Conservation (phyloP, 2,797 vertebrate species). For the Myotis planiceps region DNA sequence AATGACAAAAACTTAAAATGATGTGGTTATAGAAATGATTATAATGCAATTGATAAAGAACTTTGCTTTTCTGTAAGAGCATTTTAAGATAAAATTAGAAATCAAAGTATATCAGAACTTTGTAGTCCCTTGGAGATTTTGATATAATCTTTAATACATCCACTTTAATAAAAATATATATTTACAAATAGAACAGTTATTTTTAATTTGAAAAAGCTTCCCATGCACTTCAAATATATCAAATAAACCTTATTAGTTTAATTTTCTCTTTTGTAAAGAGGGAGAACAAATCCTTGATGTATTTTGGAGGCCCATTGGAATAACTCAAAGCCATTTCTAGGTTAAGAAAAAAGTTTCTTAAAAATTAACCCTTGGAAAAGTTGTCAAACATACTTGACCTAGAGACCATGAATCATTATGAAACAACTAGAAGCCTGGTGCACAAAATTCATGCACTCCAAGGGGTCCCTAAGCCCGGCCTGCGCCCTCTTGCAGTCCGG, state of each 20-base stretch:
- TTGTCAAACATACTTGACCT: neutral
- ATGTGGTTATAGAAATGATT: neutral
- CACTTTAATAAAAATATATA: neutral
- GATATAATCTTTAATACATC: neutral
- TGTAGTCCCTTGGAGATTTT: neutral
- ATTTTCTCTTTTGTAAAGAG: neutral
- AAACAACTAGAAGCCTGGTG: too few species aligned
- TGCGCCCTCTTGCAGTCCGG: too few species aligned
- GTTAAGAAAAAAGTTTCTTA: neutral
- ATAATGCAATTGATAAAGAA: neutral
- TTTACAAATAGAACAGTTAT: neutral
- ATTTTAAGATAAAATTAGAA: neutral
- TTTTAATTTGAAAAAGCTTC: neutral
- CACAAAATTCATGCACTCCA: too few species aligned
- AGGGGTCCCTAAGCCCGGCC: fast-evolving
- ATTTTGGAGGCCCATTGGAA: neutral
- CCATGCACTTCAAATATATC: neutral
- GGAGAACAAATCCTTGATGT: neutral
- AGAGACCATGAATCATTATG: neutral
- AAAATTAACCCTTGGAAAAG: neutral
- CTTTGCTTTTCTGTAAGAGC: neutral
- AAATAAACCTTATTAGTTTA: neutral
- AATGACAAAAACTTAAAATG: neutral
- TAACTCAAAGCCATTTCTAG: neutral
- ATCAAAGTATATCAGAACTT: neutral